phyloP scores from a whole-genome alignment of 1,140 invertebrate species.

The Atta colombica region DNA sequence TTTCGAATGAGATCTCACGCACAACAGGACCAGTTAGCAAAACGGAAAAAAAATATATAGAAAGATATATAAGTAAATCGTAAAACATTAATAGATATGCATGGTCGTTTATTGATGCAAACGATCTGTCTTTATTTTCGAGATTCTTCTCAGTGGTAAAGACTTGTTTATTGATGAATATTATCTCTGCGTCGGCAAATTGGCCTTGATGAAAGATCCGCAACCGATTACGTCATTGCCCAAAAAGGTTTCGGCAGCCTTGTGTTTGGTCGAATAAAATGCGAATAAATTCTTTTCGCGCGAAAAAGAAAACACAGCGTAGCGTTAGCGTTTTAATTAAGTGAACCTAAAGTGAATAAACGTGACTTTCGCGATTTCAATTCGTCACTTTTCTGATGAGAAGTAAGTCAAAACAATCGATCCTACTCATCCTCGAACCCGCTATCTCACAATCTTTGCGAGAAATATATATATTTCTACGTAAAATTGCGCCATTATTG shows the following conservation, averaged over 20 bases:
- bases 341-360: background rate
- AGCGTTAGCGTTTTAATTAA: slow-evolving; percentile 3
- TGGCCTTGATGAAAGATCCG: slow-evolving; percentile 16
- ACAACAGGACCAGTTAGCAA: background rate
- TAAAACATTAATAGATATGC: background rate
- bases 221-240: slow-evolving; percentile 20
- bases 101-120: slow-evolving; percentile 17
- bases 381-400: background rate
- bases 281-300: background rate
- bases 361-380: slow-evolving; percentile 1
- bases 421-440: background rate
- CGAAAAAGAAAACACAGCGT: background rate
- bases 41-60: no score
- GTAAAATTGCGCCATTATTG: slow-evolving; percentile 11
- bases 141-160: slow-evolving; percentile 18
- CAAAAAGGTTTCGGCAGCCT: slow-evolving; percentile 10
- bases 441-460: background rate
- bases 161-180: slow-evolving; percentile 50
- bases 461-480: background rate
- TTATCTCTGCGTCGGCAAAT: background rate
- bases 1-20: no score
- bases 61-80: background rate
- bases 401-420: slow-evolving; percentile 1
- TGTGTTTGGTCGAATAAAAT: background rate
- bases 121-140: slow-evolving; percentile 28